Evolutionary conservation across 2,888 invertebrate genomes (phyloP), one percentile per base, ranked within the genome.

Genomic region (Acrobasis suavella): DNA sequence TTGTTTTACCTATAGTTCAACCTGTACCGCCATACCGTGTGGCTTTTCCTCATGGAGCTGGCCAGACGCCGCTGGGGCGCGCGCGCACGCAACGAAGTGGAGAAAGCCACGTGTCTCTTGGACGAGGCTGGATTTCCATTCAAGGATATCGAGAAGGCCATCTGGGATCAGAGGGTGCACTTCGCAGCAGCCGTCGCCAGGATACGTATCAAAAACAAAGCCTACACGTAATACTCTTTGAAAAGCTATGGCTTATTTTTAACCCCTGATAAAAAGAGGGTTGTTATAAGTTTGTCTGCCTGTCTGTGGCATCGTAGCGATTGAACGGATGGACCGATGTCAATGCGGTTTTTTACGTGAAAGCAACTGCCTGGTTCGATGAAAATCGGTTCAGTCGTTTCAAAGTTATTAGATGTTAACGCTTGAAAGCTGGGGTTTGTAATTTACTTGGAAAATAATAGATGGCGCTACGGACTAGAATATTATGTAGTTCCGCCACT

Each of bases 151-250:
- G 96, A 96, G 70, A 85, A 87, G 9, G 91, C 93, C 1, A 85
- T 97, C 12, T 95, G 96, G 94, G 81, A 91, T 9, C 93, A 94
- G 71, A 93, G 95, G 62, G 94, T 96, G 0, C 94, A 94, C 69
- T 86, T 97, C 46, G 96, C 96, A 0, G 97, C 97, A 0, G 95
- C 96, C 0, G 93, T 97, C 51, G 95, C 97, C 0, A 93, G 96
- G 66, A 93, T 97, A 68, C 91, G 96, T 14, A 97, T 97, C 37
- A 94, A 95, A 73, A 94, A 95, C 72, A 95, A 94, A 56, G 97
- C 97, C 0, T 93, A 96, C 39, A 83, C 81, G 92, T 95, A 75
- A 89, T 87, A 14, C 7, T 46, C 83, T 63, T 32, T 9, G 50
- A 49, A 54, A 50, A n/a, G 50, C 9, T 16, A 15, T n/a, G 16